Evolutionary conservation across 2,888 invertebrate species (phyloP), one percentile per base, ranked within the genome.

Genomic region (Chaitophorus viminalis): DNA sequence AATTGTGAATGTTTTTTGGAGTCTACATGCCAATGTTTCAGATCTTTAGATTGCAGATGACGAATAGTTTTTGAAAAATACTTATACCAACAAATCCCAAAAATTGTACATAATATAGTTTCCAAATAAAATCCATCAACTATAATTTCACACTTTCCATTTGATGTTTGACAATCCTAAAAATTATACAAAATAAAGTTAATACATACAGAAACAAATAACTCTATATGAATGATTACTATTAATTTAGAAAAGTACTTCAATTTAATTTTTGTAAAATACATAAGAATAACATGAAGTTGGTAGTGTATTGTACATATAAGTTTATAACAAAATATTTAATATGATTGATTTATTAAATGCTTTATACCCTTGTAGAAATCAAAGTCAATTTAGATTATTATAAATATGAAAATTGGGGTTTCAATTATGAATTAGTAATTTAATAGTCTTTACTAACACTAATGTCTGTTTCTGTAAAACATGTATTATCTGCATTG

Each of bases 51-150:
- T 74, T 87, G 86, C 1, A 87, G 11, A 4, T 74, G 36, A 39
- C 36, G 70, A 68, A 87, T 87, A 46, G 31, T 74, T 74, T 87
- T 87, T 79, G 86, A 87, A 87, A 79, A 87, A 81, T 87, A 87
- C 36, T 39, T 29, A 79, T 72, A 87, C 98, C 98, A 99, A 0
- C 95, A 85, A 89, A 96, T 93, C 6, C 98, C 98, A 86, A 97
- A 93, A 0, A 95, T 91, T 5, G 96, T 92, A 91, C 98, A 98
- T 11, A 97, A 91, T 0, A 93, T 91, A 0, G 95, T 95, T 92
- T 98, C 97, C 89, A 98, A 93, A 92, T 98, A 98, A 92, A 95
- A 99, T 0, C 98, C 99, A 91, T 99, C 99, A 70, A 97, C 91
- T 9, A 92, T 92, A 1, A 94, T 95, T 0, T 92, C 90, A 91